These are phyloP conservation scores for Chamaetylas fuelleborni DNA, from an alignment of 2,113 vertebrate genomes.

Conservation along the genomic window DNA sequence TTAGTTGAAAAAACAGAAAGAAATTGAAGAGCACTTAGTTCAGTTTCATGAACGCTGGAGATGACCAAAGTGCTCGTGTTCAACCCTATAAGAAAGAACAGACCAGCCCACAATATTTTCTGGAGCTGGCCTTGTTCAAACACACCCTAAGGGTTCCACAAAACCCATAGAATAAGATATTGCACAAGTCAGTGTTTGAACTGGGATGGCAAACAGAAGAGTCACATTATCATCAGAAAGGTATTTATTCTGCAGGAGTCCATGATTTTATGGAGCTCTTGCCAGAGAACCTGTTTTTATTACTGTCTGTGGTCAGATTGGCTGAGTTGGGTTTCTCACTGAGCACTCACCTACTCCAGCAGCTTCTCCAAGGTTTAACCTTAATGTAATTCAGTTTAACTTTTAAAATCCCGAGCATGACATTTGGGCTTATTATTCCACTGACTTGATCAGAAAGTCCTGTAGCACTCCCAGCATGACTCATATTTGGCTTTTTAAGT, in stretches of 20 bases:
- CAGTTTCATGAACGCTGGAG: not conserved
- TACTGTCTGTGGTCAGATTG: not conserved
- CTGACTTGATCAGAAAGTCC: not conserved
- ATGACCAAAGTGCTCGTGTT: not conserved
- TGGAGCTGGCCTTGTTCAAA: not conserved
- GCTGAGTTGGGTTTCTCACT: not conserved
- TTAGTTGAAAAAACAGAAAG: not conserved
- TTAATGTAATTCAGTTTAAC: not conserved
- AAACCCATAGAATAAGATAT: not conserved
- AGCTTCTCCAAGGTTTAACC: not conserved
- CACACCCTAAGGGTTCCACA: not conserved
- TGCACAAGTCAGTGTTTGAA: not conserved
- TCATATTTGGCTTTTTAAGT: not conserved
- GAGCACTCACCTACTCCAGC: not conserved
- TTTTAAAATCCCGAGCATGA: not conserved
- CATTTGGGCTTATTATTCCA: not conserved
- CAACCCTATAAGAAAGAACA: not conserved
- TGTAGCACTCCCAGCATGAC: not conserved
- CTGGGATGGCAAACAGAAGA: not conserved
- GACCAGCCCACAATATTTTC: not conserved
- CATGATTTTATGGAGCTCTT: not conserved
- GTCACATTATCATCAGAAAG: not conserved
- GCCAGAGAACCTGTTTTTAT: accelerated
- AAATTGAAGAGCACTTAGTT: not conserved
- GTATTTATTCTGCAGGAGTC: not conserved